phyloP scores from a whole-genome alignment of 2,797 vertebrate genomes.

The Rousettus madagascariensis region DNA sequence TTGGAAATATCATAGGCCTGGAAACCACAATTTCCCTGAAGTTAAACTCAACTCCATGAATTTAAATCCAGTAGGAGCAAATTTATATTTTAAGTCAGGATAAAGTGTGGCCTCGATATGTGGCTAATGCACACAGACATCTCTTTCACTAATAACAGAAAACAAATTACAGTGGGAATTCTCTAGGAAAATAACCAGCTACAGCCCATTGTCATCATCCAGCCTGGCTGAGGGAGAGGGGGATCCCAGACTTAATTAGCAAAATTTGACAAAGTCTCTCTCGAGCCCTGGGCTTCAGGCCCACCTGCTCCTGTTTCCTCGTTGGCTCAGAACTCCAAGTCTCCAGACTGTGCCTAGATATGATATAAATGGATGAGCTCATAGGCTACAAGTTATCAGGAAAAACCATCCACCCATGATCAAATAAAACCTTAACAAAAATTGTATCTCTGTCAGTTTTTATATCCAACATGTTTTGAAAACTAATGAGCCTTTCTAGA shows the following conservation, averaged over 20 bases:
- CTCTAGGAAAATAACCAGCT: constrained; percentile 29
- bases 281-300: neutral
- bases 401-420: neutral
- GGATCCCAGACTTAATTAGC: constrained; percentile 69
- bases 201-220: neutral
- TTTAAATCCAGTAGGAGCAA: constrained; percentile 54
- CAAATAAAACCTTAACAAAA: neutral
- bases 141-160: constrained; percentile 41
- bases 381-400: neutral
- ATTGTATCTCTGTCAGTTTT: neutral
- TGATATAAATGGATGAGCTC: neutral
- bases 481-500: constrained; percentile 13
- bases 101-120: neutral
- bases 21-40: constrained; percentile 55
- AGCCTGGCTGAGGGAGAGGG: constrained; percentile 6
- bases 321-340: neutral
- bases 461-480: neutral
- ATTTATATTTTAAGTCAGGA: constrained; percentile 13
- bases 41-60: constrained; percentile 51
- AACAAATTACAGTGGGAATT: constrained; percentile 51
- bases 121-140: constrained; percentile 1
- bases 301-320: constrained; percentile 26
- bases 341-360: neutral
- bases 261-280: constrained; percentile 57
- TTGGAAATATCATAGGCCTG: constrained; percentile 3